These are phyloP conservation scores for Cotesia typhae DNA, from an alignment of 1,140 invertebrate species.

Conservation along the genomic window DNA sequence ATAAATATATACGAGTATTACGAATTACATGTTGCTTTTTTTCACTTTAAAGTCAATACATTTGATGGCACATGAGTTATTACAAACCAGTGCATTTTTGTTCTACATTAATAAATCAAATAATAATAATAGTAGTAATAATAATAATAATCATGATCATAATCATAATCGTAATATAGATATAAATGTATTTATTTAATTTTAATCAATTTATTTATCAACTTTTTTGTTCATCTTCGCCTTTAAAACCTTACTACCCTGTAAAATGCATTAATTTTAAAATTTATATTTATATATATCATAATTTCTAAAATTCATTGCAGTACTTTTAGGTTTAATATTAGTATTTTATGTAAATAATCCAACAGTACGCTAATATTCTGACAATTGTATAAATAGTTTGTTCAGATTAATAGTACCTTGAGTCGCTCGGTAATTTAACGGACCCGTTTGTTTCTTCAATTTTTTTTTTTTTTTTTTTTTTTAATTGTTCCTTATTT, in stretches of 20 bases:
- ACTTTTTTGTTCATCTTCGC: constrained; percentile 9
- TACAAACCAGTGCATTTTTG: constrained; percentile 39
- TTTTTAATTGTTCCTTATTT: constrained; percentile 37
- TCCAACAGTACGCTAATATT: constrained; percentile 50
- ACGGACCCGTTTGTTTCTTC: neutral
- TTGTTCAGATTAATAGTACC: constrained; percentile 37
- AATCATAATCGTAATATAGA: too few relatives aligned
- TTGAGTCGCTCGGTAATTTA: constrained; percentile 21
- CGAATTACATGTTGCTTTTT: constrained; percentile 52
- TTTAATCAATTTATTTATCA: constrained; percentile 18
- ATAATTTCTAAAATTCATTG: constrained; percentile 48
- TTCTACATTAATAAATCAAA: constrained; percentile 34
- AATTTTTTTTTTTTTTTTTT: neutral
- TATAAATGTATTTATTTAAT: constrained; percentile 5
- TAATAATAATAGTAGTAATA: constrained; percentile 18
- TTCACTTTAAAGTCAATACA: constrained; percentile 60
- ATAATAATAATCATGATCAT: constrained; percentile 21
- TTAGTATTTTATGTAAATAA: constrained; percentile 20
- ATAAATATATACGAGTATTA: constrained; percentile 55
- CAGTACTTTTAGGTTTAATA: constrained; percentile 43
- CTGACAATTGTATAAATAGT: constrained; percentile 52
- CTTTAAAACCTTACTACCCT: constrained; percentile 50
- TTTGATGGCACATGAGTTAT: constrained; percentile 51
- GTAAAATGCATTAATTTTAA: constrained; percentile 60
- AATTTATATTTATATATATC: constrained; percentile 48